phyloP scores from a whole-genome alignment of 2,888 invertebrate genomes.

The Tineola bisselliella region DNA sequence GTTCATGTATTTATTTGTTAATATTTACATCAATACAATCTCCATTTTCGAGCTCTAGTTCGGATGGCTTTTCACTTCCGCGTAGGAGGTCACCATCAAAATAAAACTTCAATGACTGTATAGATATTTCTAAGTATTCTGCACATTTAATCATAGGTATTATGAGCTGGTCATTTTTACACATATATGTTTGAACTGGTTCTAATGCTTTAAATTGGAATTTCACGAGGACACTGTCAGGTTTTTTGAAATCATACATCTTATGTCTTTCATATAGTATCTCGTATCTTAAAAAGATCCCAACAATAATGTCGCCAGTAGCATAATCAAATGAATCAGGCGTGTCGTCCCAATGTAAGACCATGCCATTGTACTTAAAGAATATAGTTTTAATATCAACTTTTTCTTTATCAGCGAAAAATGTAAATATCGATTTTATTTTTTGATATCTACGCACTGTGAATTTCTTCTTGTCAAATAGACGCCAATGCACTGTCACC shows the following conservation, averaged over 20 bases:
- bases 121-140: conserved; percentile 42
- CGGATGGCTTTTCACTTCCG: conserved; percentile 40
- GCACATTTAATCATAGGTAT: conserved; percentile 55
- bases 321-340: conserved; percentile 49
- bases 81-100: conserved; percentile 64
- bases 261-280: neutral
- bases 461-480: conserved; percentile 43
- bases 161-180: conserved; percentile 36
- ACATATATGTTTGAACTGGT: conserved; percentile 34
- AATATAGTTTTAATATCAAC: conserved; percentile 38
- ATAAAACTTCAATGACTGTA: conserved; percentile 50
- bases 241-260: conserved; percentile 3
- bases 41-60: conserved; percentile 60
- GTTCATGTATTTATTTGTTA: no score
- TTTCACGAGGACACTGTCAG: conserved; percentile 21
- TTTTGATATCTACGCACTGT: conserved; percentile 48
- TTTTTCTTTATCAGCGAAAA: conserved; percentile 38
- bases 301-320: conserved; percentile 55
- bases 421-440: conserved; percentile 43
- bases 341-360: conserved; percentile 45
- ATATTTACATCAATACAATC: conserved; percentile 64
- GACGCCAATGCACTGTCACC: conserved; percentile 58
- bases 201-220: conserved; percentile 56
- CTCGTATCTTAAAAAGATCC: conserved; percentile 35
- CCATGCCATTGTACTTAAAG: conserved; percentile 45